Percentiles rank a stretch among this genome's conserved stretches.
Conservation (phyloP, 2,888 invertebrate genomes). For the Mimas tiliae region DNA sequence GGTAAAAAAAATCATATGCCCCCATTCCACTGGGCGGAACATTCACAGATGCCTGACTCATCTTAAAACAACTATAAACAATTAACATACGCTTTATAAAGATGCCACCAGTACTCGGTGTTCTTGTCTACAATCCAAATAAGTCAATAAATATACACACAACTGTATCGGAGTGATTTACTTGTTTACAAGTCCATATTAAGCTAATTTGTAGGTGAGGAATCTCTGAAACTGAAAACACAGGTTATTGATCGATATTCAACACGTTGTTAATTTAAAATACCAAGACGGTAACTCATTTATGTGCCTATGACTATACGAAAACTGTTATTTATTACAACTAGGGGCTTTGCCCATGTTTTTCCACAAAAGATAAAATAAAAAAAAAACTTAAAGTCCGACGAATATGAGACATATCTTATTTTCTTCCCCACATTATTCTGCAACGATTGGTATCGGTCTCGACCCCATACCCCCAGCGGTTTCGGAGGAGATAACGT, state of each 20-base stretch:
- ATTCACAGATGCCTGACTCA: not conserved
- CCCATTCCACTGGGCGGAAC: too few species aligned
- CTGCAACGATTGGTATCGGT: too few species aligned
- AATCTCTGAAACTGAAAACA: not conserved
- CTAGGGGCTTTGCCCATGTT: too few species aligned
- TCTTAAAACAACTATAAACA: constrained; percentile 6
- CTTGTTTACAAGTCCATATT: not conserved
- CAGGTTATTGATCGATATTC: constrained; percentile 1
- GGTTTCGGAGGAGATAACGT: too few species aligned
- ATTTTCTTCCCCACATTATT: too few species aligned
- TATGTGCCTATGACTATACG: too few species aligned
- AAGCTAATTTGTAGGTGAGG: not conserved
- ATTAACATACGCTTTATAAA: not conserved
- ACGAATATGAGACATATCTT: too few species aligned
- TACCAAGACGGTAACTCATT: not conserved
- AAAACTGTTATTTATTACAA: too few species aligned
- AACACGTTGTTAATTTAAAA: not conserved
- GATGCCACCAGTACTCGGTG: not conserved
- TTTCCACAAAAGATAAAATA: too few species aligned
- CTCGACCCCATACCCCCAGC: too few species aligned
- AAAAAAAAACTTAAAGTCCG: too few species aligned
- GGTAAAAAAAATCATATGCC: too few species aligned
- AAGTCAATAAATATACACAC: not conserved
- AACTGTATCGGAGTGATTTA: not conserved
- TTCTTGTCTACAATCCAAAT: not conserved